A percentile compares a stretch with the other conserved stretches of the same genome.
Conservation (phyloP, 1,140 invertebrate genomes). For the Pygmarrhopalites habei region DNA sequence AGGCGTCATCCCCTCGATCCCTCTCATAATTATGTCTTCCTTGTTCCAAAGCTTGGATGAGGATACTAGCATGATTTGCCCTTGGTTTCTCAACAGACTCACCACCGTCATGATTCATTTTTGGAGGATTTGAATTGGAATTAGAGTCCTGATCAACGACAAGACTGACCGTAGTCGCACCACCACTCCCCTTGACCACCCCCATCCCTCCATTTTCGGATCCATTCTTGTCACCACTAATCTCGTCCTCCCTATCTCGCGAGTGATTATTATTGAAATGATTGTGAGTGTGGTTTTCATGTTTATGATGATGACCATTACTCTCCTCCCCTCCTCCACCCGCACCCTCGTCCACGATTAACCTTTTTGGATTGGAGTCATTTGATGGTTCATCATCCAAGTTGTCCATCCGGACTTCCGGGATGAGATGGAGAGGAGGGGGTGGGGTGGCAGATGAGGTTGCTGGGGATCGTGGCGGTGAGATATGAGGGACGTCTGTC, state of each 20-base stretch:
- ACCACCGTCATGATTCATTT: background rate
- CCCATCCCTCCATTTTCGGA: background rate
- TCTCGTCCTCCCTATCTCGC: no score
- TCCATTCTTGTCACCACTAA: background rate
- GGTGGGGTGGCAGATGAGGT: conserved; percentile 10
- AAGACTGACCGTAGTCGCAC: no score
- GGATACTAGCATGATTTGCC: conserved; percentile 14
- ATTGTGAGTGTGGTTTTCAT: conserved; percentile 1
- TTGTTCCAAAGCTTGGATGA: conserved; percentile 27
- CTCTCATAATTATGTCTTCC: conserved; percentile 12
- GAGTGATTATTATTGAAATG: conserved; percentile 12
- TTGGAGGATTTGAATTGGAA: no score
- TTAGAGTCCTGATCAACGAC: no score
- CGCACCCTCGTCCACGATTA: background rate
- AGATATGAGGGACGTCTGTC: conserved; percentile 65
- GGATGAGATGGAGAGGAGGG: conserved; percentile 18
- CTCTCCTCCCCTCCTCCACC: background rate
- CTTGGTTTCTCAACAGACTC: background rate
- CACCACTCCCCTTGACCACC: background rate
- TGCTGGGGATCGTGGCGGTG: conserved; percentile 40
- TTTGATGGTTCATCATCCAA: conserved; percentile 4
- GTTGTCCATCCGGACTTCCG: conserved; percentile 25
- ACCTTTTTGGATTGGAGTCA: background rate
- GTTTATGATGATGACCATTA: background rate
- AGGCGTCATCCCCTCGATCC: background rate